Evolutionary conservation across 2,797 vertebrate species (phyloP), one percentile per base, ranked within the genome.

Genomic region (Eulemur rubriventer): DNA sequence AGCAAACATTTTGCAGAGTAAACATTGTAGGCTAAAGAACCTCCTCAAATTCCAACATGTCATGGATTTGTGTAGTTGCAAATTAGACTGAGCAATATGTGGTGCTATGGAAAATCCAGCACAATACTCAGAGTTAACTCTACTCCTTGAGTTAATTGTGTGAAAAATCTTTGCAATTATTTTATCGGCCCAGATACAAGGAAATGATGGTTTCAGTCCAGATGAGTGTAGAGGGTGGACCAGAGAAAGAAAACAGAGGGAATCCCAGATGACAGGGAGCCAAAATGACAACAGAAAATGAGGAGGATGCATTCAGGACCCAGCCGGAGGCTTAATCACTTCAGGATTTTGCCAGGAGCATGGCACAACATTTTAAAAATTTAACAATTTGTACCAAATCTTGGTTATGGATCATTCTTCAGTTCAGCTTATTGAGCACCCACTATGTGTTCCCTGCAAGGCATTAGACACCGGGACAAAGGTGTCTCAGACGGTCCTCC

Each of bases 81-180:
- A 89, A 75, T 92, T 73, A 69, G 35, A 92, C 84, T 30, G 3
- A 69, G 33, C 48, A 50, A 9, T 48, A 50, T 55, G 30, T 46
- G 46, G 52, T 85, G n/a, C 43, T 78, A 28, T 28, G 35, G 41
- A 79, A 91, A 92, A 94, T n/a, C 61, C 48, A 82, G 69, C 52
- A 73, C 48, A 43, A 11, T 46, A 35, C n/a, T 41, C 24, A 17
- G 43, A 95, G 43, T n/a, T 59, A 59, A 28, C 57, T 28, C 48
- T 38, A 43, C 28, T 20, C 61, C 59, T 30, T 61, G 72, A 95
- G 46, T 59, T 78, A 93, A 76, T 16, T 81, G 46, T 73, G 41
- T 35, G 30, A 81, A 88, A 95, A 89, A 91, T 75, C 43, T 84
- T 52, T 93, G 78, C 33, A 85, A 48, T 85, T 81, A 63, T 78